Evolutionary conservation across 2,113 vertebrate genomes (phyloP).

Genomic region (Sakesphorus luctuosus): DNA sequence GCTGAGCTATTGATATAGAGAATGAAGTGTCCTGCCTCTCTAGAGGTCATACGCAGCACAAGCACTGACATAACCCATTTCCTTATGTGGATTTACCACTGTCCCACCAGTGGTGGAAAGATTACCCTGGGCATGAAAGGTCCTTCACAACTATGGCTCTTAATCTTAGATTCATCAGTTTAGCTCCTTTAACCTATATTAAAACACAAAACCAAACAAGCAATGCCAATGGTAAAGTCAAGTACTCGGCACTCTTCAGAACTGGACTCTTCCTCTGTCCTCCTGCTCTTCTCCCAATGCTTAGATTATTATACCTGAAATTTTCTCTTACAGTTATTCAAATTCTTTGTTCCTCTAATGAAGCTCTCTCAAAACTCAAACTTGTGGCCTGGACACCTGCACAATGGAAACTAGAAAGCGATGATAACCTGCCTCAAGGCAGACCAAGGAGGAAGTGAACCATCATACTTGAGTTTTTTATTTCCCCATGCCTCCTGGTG

Average conservation of each 20-base stretch:
- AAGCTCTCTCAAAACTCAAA: neutral
- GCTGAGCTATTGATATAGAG: neutral
- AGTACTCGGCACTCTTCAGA: neutral
- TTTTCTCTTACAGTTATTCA: conserved; percentile 15
- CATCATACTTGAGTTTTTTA: neutral
- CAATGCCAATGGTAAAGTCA: neutral
- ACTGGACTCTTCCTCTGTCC: neutral
- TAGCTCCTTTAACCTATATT: neutral
- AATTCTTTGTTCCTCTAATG: conserved; percentile 4
- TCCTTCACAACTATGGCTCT: neutral
- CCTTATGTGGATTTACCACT: neutral
- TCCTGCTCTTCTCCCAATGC: fast-evolving
- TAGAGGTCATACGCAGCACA: neutral
- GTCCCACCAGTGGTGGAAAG: neutral
- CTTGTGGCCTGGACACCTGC: conserved; percentile 13
- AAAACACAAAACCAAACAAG: neutral
- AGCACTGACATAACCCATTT: neutral
- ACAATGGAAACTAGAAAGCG: conserved; percentile 27
- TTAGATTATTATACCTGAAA: neutral
- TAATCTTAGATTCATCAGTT: neutral
- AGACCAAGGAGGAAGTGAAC: conserved; percentile 18
- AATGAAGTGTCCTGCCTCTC: neutral
- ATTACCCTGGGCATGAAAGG: neutral
- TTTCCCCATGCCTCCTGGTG: neutral
- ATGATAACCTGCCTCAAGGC: neutral